Percentiles rank a stretch among this genome's conserved stretches.
phyloP scores from a whole-genome alignment of 2,888 invertebrate species.

The Pheosia tremula region DNA sequence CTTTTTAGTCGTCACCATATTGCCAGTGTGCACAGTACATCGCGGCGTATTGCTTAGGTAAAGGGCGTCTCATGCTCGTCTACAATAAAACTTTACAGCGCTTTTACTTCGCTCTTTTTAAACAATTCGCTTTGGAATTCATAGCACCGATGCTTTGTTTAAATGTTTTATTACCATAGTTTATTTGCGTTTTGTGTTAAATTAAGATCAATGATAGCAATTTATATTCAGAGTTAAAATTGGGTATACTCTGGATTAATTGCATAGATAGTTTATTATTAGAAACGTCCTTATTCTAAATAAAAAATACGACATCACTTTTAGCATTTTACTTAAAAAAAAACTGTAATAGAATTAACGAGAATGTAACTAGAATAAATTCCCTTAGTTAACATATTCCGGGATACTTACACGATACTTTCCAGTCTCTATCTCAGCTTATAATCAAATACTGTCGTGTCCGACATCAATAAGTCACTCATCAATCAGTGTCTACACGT shows the following conservation, averaged over 20 bases:
- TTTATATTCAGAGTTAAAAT: not conserved
- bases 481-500: not conserved
- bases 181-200: constrained; percentile 1
- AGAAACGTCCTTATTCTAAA: not conserved
- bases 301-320: not conserved
- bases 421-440: not conserved
- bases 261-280: not conserved
- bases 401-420: not conserved
- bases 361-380: not conserved
- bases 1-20: not conserved
- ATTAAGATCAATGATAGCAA: not conserved
- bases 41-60: constrained; percentile 34
- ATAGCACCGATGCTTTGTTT: constrained; percentile 15
- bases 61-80: constrained; percentile 15
- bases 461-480: not conserved
- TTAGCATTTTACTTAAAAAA: not conserved
- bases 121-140: constrained; percentile 18
- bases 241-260: too few species aligned
- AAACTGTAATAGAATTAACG: not conserved
- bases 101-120: constrained; percentile 31
- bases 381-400: not conserved
- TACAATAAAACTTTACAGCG: constrained; percentile 45
- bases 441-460: not conserved
- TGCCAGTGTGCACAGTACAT: constrained; percentile 4
- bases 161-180: constrained; percentile 30